These are phyloP conservation scores for Drosophila neonasuta DNA, from an alignment of 2,888 invertebrate genomes.

Conservation along the genomic window DNA sequence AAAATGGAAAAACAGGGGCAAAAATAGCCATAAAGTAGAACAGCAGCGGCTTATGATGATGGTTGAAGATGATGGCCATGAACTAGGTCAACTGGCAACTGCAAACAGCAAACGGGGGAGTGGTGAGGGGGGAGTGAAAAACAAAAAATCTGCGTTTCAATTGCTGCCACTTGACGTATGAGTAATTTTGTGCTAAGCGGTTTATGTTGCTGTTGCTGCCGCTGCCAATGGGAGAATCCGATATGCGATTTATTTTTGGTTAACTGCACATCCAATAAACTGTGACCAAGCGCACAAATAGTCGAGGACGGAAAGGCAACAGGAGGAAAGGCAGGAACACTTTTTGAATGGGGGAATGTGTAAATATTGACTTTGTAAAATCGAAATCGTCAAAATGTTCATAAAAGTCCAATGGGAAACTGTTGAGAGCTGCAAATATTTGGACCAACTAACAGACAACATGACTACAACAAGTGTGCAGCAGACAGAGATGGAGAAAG, in stretches of 20 bases:
- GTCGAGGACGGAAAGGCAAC: neutral
- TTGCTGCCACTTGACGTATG: conserved; percentile 65
- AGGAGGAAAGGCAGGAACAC: neutral
- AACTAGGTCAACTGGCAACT: conserved; percentile 40
- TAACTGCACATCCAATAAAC: conserved; percentile 75
- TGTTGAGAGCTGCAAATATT: conserved; percentile 69
- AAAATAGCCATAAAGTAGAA: conserved; percentile 42
- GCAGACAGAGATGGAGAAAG: neutral
- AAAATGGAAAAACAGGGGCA: conserved; percentile 20
- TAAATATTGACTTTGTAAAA: conserved; percentile 75
- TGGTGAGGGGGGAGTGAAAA: neutral
- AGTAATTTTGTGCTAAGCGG: conserved; percentile 75
- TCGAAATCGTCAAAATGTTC: conserved; percentile 76
- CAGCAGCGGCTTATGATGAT: conserved; percentile 55
- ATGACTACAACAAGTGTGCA: conserved; percentile 16
- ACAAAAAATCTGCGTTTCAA: conserved; percentile 39
- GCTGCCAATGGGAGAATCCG: conserved; percentile 44
- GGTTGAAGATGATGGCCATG: conserved; percentile 44
- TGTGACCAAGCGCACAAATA: conserved; percentile 27
- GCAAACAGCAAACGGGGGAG: neutral
- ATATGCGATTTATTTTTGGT: conserved; percentile 77
- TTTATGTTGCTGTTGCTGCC: conserved; percentile 51
- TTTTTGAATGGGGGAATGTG: conserved; percentile 39
- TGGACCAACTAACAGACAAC: conserved; percentile 63
- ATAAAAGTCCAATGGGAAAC: conserved; percentile 65